phyloP scores from a whole-genome alignment of 1,140 invertebrate species.

The Drosophila grimshawi region DNA sequence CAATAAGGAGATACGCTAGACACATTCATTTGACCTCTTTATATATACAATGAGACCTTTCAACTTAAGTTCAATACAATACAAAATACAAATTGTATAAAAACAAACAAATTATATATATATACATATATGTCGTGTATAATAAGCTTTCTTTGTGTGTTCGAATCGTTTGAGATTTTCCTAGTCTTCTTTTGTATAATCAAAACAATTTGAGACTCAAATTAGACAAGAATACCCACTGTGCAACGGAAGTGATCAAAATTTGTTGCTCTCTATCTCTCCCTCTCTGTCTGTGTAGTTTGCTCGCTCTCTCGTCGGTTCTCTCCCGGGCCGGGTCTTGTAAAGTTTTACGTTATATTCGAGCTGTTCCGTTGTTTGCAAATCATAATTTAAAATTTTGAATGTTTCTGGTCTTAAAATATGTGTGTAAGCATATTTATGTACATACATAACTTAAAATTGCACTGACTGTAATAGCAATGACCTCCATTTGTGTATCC shows the following conservation, averaged over 20 bases:
- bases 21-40: neutral
- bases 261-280: conserved; percentile 10
- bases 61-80: neutral
- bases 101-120: neutral
- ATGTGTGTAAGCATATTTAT: neutral
- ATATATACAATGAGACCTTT: neutral
- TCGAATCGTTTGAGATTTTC: neutral
- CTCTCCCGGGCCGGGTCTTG: conserved; percentile 23
- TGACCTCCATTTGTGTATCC: neutral
- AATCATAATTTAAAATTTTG: conserved; percentile 22
- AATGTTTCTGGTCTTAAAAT: conserved; percentile 12
- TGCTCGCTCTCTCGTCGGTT: neutral
- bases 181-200: neutral
- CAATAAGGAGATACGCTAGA: neutral
- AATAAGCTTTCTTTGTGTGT: neutral
- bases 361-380: conserved; percentile 17
- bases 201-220: neutral
- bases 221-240: neutral
- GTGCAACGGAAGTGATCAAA: conserved; percentile 18
- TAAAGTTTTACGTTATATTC: conserved; percentile 39
- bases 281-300: conserved; percentile 6
- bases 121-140: neutral
- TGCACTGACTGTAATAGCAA: neutral
- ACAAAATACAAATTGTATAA: neutral
- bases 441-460: neutral